Conservation (phyloP, 2,113 vertebrate genomes). For the Sander lucioperca region DNA sequence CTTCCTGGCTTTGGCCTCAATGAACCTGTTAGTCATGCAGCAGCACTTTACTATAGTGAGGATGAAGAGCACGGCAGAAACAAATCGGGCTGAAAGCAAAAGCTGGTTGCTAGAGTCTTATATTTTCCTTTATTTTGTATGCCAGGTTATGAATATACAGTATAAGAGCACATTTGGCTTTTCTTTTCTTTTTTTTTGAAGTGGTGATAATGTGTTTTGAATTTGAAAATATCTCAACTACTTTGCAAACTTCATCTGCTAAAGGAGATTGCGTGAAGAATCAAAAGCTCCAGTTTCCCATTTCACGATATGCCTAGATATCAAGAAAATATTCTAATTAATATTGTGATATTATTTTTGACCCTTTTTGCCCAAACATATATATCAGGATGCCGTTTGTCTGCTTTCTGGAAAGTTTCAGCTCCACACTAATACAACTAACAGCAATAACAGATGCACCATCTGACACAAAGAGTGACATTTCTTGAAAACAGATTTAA, state of each 20-base stretch:
- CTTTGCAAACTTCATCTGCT: not conserved
- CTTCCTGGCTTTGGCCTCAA: constrained; percentile 12
- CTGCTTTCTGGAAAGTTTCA: not conserved
- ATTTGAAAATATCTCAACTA: not conserved
- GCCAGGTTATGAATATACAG: not conserved
- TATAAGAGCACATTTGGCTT: not conserved
- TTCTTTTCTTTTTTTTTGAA: not conserved
- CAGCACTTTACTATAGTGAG: constrained; percentile 50
- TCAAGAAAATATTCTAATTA: no score
- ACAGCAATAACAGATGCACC: not conserved
- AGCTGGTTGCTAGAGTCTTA: not conserved
- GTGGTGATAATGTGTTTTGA: not conserved
- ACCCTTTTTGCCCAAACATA: no score
- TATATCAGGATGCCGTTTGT: not conserved
- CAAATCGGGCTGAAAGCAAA: constrained; percentile 36
- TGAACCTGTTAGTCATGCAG: constrained; percentile 65
- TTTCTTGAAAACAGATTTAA: constrained; percentile 75
- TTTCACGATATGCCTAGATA: not conserved
- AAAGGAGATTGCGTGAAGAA: not conserved
- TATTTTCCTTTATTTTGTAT: not conserved
- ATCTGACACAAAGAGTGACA: not conserved
- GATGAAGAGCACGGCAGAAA: constrained; percentile 34
- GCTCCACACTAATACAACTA: not conserved
- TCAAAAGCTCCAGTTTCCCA: not conserved
- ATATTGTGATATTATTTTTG: no score